Percentiles rank a stretch among this genome's conserved stretches.
phyloP scores from a whole-genome alignment of 1,140 invertebrate genomes.

The Branchinecta lynchi region DNA sequence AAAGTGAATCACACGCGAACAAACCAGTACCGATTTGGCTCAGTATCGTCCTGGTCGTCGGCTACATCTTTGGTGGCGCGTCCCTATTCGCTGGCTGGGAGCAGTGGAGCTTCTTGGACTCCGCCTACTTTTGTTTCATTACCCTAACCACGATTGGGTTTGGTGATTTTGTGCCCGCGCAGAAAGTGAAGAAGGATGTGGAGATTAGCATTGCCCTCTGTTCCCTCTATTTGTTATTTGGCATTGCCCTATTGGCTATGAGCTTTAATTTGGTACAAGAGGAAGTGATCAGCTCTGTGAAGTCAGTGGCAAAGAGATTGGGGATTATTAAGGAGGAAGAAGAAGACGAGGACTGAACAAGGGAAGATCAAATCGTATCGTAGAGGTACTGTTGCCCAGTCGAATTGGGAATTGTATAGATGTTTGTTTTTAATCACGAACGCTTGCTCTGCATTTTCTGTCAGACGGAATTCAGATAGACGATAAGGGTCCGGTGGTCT shows the following conservation, averaged over 20 bases:
- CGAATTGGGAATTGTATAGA: no score
- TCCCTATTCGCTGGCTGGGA: constrained; percentile 65
- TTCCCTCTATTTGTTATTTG: constrained; percentile 82
- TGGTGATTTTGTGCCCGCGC: constrained; percentile 81
- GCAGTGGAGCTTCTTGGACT: constrained; percentile 68
- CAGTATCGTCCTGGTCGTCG: constrained; percentile 69
- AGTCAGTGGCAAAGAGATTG: constrained; percentile 57
- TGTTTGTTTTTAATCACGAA: no score
- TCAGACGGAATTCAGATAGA: no score
- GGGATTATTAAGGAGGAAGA: constrained; percentile 69
- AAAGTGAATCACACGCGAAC: constrained; percentile 24
- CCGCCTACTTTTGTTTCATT: constrained; percentile 90
- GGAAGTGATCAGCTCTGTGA: constrained; percentile 72
- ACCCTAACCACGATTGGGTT: constrained; percentile 88
- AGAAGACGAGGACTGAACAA: constrained; percentile 28
- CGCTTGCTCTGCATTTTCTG: no score
- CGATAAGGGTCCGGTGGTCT: no score
- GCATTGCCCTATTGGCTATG: constrained; percentile 94
- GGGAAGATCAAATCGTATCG: constrained; percentile 13
- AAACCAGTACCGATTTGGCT: constrained; percentile 74
- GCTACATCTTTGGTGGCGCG: constrained; percentile 73
- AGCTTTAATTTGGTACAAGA: constrained; percentile 94
- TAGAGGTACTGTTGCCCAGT: no score
- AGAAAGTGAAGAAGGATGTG: constrained; percentile 42
- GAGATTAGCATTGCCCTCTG: constrained; percentile 69